phyloP scores from a whole-genome alignment of 2,113 vertebrate genomes.

The Eolophus roseicapilla region DNA sequence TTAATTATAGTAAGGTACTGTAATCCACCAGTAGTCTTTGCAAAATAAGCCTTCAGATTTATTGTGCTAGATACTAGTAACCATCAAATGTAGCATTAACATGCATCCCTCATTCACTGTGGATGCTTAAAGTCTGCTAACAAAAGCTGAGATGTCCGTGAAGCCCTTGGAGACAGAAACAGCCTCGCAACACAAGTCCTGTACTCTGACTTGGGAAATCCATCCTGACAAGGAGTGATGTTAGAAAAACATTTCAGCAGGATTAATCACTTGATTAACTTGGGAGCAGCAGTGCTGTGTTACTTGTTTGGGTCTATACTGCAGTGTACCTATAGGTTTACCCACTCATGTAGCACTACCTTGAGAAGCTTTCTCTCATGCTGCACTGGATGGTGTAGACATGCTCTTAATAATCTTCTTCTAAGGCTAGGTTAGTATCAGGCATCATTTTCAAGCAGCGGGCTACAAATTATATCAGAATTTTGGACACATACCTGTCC shows the following conservation, averaged over 20 bases:
- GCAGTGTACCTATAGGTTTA: neutral
- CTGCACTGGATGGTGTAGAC: neutral
- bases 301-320: neutral
- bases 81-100: neutral
- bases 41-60: neutral
- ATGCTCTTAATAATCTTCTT: neutral
- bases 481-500: neutral
- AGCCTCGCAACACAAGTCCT: neutral
- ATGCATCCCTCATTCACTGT: neutral
- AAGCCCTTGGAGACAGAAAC: neutral
- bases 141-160: neutral
- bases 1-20: neutral
- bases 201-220: neutral
- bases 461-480: neutral
- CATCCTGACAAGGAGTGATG: neutral
- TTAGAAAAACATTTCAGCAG: neutral
- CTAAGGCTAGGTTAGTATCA: neutral
- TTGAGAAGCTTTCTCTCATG: neutral
- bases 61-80: neutral
- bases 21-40: neutral
- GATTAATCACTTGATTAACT: neutral
- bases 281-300: neutral
- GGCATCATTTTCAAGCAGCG: neutral
- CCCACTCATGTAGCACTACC: neutral
- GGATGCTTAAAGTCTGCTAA: neutral